Evolutionary conservation across 1,140 invertebrate species (phyloP), one percentile per base, ranked within the genome.

Genomic region (Idris sp.): DNA sequence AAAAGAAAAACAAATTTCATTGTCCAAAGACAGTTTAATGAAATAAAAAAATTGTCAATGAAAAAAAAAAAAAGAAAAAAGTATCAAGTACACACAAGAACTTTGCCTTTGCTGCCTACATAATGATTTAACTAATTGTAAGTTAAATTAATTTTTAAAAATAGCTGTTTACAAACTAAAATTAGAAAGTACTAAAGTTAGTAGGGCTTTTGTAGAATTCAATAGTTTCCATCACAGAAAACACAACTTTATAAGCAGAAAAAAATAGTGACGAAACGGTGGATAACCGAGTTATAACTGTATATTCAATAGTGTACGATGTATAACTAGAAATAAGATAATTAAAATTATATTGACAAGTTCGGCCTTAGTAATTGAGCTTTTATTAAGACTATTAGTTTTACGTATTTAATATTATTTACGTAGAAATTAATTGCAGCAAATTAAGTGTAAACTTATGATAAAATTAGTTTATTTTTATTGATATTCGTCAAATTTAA

Each of bases 141-240:
- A 56, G 25, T 67, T 48, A 14, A 48, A 48, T 49, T 54, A 30
- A 40, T 48, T 68, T 56, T 58, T 22, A 68, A 30, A 43, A 35
- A 22, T 49, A 58, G 35, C 14, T 15, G 4, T 68, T 49, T 35
- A 41, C 31, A 18, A 11, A 46, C 30, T 54, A 56, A 48, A 67
- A 28, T 58, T 67, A 67, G 51, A 58, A 49, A 58, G 33, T 58
- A 68, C 35, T 58, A 58, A 28, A 22, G 59, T 58, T 68, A 68
- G 31, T 51, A 18, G 13, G 58, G 53, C 53, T 69, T 56, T 54
- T 46, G 14, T 48, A 31, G n/a, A 31, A 11, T 8, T 28, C 26
- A 31, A 10, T 58, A 48, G 30, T 43, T 69, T 49, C n/a, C 15
- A 43, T 2, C 4, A 11, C 10, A 22, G 4, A 14, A 53, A 54